These are phyloP conservation scores for Tetranychus piercei DNA, from an alignment of 2,888 invertebrate species.

Conservation along the genomic window DNA sequence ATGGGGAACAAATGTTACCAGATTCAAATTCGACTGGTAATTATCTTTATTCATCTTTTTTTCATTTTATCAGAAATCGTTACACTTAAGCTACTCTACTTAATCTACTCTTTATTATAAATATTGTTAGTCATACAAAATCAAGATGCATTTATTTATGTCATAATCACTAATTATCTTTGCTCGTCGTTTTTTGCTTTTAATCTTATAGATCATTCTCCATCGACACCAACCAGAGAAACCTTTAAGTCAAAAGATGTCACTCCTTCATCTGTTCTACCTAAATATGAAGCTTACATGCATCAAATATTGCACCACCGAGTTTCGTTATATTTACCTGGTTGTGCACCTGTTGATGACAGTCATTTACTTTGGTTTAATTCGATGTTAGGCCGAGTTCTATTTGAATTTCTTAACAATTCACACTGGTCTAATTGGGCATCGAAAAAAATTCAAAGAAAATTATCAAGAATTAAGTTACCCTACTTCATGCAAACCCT, in stretches of 20 bases:
- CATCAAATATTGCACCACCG: neutral
- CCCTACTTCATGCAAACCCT: constrained; percentile 75
- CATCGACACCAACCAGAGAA: constrained; percentile 1
- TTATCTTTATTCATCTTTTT: neutral
- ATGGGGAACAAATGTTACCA: neutral
- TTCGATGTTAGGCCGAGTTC: constrained; percentile 52
- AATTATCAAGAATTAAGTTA: constrained; percentile 61
- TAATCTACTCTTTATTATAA: neutral
- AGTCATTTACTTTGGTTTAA: constrained; percentile 45
- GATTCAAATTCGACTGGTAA: neutral
- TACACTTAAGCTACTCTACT: no score
- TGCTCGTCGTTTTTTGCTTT: neutral
- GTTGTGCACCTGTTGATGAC: neutral
- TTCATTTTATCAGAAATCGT: neutral
- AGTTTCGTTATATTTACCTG: constrained; percentile 7
- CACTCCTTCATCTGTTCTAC: neutral
- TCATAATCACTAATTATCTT: neutral
- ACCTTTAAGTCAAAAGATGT: constrained; percentile 2
- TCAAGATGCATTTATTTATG: neutral
- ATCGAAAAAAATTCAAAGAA: constrained; percentile 61
- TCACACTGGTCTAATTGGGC: constrained; percentile 48
- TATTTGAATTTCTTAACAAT: constrained; percentile 64
- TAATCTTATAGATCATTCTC: constrained; percentile 4
- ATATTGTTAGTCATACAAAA: neutral
- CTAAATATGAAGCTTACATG: constrained; percentile 11